phyloP scores from a whole-genome alignment of 2,113 vertebrate species.

The Myiopsitta monachus region DNA sequence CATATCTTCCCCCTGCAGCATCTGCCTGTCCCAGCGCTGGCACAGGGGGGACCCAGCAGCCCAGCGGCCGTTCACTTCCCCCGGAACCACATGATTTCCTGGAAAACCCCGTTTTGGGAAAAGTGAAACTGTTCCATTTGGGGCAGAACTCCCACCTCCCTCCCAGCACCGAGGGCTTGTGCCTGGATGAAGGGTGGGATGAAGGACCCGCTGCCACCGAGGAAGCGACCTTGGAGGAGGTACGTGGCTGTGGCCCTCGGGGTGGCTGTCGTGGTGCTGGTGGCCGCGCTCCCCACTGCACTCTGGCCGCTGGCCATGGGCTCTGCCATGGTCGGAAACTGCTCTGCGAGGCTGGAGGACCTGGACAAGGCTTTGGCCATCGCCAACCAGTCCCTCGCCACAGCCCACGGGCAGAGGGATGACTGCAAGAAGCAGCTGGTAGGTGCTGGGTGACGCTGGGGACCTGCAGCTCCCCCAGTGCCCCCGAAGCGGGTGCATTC shows the following conservation, averaged over 20 bases:
- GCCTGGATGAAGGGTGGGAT: accelerated
- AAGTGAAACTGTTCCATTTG: accelerated
- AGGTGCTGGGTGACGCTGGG: background rate
- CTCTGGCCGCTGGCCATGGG: accelerated
- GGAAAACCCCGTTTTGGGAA: accelerated
- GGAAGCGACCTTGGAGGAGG: accelerated
- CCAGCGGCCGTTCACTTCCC: accelerated
- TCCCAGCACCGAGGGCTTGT: accelerated
- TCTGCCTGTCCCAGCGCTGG: background rate
- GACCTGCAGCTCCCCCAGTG: background rate
- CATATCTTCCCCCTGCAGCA: background rate
- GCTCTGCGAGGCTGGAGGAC: accelerated
- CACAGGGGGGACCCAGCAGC: background rate
- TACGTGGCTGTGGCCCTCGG: accelerated
- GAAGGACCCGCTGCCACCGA: accelerated
- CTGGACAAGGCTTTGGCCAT: accelerated
- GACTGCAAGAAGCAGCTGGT: background rate
- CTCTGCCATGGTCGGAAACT: accelerated
- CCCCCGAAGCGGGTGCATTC: accelerated
- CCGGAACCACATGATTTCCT: background rate
- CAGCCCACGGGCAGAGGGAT: accelerated
- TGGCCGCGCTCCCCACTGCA: accelerated
- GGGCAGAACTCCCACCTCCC: accelerated
- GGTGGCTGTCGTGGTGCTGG: accelerated
- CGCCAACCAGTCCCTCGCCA: background rate